A percentile compares a stretch with the other conserved stretches of the same genome.
Conservation (phyloP, 2,888 invertebrate species). For the Trachelus iudaicus region DNA sequence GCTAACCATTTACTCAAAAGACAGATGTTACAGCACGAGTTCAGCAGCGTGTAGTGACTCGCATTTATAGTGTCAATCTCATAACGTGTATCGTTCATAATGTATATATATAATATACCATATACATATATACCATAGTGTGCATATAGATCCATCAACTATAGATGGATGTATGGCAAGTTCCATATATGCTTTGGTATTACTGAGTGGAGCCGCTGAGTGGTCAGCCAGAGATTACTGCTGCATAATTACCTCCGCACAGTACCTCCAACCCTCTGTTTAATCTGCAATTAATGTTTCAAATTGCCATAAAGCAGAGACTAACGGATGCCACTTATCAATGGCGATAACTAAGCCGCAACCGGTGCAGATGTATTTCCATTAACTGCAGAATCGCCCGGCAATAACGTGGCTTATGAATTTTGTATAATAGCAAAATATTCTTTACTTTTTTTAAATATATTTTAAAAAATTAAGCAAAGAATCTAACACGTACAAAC, state of each 20-base stretch:
- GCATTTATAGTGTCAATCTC: constrained; percentile 11
- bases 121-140: neutral
- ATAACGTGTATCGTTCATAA: constrained; percentile 3
- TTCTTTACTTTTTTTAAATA: neutral
- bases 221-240: constrained; percentile 62
- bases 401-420: neutral
- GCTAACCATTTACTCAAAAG: neutral
- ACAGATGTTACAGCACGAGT: neutral
- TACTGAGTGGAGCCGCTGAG: constrained; percentile 47
- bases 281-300: constrained; percentile 64
- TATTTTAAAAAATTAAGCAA: neutral
- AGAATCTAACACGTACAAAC: neutral
- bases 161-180: constrained; percentile 44
- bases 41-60: neutral
- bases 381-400: neutral
- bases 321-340: constrained; percentile 59
- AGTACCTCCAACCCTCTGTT: constrained; percentile 48
- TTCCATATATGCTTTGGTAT: constrained; percentile 51
- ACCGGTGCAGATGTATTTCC: constrained; percentile 4
- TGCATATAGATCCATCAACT: constrained; percentile 35
- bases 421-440: neutral
- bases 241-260: constrained; percentile 56
- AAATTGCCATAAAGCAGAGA: constrained; percentile 58
- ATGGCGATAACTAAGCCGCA: constrained; percentile 45
- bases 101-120: neutral